A percentile compares a stretch with the other conserved stretches of the same genome.
phyloP scores from a whole-genome alignment of 2,797 vertebrate genomes.

The Setipinna tenuifilis region DNA sequence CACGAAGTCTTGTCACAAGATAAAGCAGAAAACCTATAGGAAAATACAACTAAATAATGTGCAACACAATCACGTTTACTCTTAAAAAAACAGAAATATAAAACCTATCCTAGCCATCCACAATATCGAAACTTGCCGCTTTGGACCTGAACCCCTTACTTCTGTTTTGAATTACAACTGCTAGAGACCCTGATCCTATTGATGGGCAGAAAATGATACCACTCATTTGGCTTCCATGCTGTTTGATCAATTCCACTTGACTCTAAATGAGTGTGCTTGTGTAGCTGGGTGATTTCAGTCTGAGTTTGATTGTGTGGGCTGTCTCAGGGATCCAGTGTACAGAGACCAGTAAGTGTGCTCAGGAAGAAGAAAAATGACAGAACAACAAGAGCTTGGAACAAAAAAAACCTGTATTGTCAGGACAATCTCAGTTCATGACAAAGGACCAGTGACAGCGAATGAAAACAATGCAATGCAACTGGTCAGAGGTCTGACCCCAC shows the following conservation, averaged over 20 bases:
- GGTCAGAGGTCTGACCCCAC: neutral
- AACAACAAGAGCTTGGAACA: conserved; percentile 18
- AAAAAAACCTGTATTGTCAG: conserved; percentile 21
- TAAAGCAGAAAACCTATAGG: too few relatives aligned
- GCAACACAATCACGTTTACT: too few relatives aligned
- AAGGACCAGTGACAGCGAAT: neutral
- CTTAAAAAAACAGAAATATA: too few relatives aligned
- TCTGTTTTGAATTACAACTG: neutral
- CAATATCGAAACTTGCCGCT: too few relatives aligned
- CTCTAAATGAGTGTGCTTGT: neutral
- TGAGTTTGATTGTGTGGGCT: conserved; percentile 1
- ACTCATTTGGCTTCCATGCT: neutral
- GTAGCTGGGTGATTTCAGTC: neutral
- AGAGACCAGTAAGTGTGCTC: neutral
- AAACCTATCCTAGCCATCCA: too few relatives aligned
- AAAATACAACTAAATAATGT: neutral
- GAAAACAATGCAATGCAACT: neutral
- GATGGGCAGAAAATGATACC: neutral
- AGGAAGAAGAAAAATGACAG: conserved; percentile 4
- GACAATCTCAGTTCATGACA: conserved; percentile 6
- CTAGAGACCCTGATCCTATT: neutral
- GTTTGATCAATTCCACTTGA: neutral
- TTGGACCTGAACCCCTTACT: neutral
- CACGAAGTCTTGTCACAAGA: neutral
- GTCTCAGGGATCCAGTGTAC: neutral